Evolutionary conservation across 2,113 vertebrate species (phyloP).

Genomic region (Motacilla alba): DNA sequence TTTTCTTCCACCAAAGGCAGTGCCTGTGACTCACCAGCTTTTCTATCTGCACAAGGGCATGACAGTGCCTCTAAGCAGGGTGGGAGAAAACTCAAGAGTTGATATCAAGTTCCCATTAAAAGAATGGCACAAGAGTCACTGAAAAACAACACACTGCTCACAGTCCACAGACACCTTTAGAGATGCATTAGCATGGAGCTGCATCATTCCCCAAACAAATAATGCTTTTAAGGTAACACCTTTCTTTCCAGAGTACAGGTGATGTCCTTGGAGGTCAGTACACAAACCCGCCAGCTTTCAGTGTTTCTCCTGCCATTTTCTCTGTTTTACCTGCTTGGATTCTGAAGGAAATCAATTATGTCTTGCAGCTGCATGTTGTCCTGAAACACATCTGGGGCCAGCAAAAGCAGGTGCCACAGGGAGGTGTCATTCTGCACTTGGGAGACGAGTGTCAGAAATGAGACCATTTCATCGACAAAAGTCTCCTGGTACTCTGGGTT

Average conservation of each 20-base stretch:
- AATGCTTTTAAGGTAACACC: neutral
- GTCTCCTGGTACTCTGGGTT: conserved; percentile 65
- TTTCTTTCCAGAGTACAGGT: neutral
- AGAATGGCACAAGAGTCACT: neutral
- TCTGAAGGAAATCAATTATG: conserved; percentile 54
- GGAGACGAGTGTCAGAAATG: conserved; percentile 61
- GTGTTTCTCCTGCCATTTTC: neutral
- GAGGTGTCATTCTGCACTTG: conserved; percentile 70
- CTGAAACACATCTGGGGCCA: conserved; percentile 66
- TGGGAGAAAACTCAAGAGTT: neutral
- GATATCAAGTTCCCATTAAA: neutral
- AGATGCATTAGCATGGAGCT: neutral
- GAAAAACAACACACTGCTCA: neutral
- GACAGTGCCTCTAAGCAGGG: neutral
- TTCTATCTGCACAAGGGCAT: neutral
- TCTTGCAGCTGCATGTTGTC: conserved; percentile 25
- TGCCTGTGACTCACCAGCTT: neutral
- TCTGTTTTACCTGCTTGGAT: conserved; percentile 67
- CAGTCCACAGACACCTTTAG: neutral
- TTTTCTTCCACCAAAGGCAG: neutral
- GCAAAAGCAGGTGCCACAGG: conserved; percentile 75
- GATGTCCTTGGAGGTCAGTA: neutral
- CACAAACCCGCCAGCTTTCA: neutral
- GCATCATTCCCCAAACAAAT: neutral
- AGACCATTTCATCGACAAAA: conserved; percentile 66